Percentiles rank a stretch among this genome's conserved stretches.
These are phyloP conservation scores for Bombus polaris DNA, from an alignment of 1,140 invertebrate species.

Conservation along the genomic window DNA sequence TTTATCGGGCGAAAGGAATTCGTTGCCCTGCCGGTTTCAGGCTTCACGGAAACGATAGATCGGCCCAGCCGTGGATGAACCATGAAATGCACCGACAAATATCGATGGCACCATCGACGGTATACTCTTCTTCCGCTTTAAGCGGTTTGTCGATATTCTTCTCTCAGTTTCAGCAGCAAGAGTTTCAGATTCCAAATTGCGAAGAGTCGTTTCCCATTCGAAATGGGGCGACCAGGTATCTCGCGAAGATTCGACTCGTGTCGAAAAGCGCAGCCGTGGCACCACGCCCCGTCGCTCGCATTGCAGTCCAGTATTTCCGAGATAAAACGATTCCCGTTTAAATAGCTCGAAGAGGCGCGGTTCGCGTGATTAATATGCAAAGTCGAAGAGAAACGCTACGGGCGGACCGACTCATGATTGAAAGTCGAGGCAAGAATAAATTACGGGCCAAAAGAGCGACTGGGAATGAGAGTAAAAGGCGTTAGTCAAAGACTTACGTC, in stretches of 20 bases:
- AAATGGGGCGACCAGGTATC: not conserved
- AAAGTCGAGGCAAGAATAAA: constrained; percentile 40
- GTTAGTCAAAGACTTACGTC: not conserved
- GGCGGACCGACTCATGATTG: constrained; percentile 10
- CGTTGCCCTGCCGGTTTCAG: not conserved
- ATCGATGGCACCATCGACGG: not conserved
- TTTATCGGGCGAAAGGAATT: not conserved
- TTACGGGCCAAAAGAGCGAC: not conserved
- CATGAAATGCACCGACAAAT: not conserved
- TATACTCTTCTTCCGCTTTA: too few relatives aligned
- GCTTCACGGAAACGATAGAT: too few relatives aligned
- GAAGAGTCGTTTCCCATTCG: not conserved
- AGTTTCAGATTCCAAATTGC: too few relatives aligned
- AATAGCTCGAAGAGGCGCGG: constrained; percentile 13
- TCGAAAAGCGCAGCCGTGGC: constrained; percentile 36
- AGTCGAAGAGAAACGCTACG: not conserved
- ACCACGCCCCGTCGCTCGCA: constrained; percentile 41
- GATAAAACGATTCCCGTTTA: constrained; percentile 29
- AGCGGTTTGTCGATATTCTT: not conserved
- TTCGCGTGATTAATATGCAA: constrained; percentile 39
- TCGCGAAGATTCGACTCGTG: not conserved
- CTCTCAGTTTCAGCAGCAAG: too few relatives aligned
- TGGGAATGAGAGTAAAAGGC: not conserved
- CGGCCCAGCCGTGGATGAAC: too few relatives aligned
- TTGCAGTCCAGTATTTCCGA: constrained; percentile 31